A percentile compares a stretch with the other conserved stretches of the same genome.
Evolutionary conservation across 2,113 vertebrate genomes (phyloP).

Genomic region (Abramis brama): DNA sequence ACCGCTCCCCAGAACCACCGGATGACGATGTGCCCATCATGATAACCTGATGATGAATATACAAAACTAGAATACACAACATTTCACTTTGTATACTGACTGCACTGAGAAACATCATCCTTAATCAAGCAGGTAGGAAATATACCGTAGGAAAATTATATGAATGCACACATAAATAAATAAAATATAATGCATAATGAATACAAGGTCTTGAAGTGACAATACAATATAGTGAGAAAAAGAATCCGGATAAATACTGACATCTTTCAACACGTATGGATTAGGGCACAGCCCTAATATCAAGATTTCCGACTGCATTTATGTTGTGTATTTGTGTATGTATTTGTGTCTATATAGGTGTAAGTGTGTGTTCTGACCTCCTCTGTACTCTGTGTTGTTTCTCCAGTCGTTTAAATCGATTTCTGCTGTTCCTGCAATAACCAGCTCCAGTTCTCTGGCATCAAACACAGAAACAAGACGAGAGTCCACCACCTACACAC

Average conservation of each 20-base stretch:
- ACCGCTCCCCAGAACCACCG: conserved; percentile 91
- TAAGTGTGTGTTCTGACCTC: conserved; percentile 74
- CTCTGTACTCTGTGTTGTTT: conserved; percentile 89
- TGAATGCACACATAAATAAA: not conserved
- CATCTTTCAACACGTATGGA: not conserved
- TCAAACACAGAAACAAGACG: conserved; percentile 90
- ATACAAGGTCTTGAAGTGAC: not conserved
- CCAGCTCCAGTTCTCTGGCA: conserved; percentile 88
- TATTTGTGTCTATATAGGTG: not conserved
- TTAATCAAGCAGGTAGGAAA: not conserved
- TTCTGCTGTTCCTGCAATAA: conserved; percentile 89
- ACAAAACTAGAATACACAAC: not conserved
- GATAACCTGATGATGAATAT: conserved; percentile 75
- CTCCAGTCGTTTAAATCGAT: conserved; percentile 90
- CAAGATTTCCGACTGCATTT: not conserved
- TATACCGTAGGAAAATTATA: not conserved
- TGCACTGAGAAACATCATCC: not conserved
- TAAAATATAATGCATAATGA: not conserved
- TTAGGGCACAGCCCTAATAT: not conserved
- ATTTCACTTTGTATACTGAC: not conserved
- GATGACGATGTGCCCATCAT: conserved; percentile 89
- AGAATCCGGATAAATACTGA: not conserved
- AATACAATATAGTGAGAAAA: not conserved
- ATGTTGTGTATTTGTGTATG: not conserved
- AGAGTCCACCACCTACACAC: conserved; percentile 84